These are phyloP conservation scores for Sarcophaga subvicina DNA, from an alignment of 2,888 invertebrate genomes.

Conservation along the genomic window DNA sequence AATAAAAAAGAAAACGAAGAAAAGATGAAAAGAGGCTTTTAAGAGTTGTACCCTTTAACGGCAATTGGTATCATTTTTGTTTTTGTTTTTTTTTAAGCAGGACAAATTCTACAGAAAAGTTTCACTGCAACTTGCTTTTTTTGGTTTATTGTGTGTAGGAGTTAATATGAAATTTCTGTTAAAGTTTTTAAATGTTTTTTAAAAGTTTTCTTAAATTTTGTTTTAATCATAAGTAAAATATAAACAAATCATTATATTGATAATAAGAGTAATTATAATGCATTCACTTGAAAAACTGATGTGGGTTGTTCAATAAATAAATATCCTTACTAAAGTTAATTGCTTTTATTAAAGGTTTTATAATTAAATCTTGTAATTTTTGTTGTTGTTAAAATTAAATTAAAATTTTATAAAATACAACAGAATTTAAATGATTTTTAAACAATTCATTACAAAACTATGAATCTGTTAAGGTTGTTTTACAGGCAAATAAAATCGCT, in stretches of 20 bases:
- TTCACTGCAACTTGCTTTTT: neutral
- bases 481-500: neutral
- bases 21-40: neutral
- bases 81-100: conserved; percentile 5
- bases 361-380: too few species aligned
- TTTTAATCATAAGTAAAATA: neutral
- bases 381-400: too few species aligned
- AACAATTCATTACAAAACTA: too few species aligned
- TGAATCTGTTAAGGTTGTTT: neutral
- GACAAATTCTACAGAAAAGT: conserved; percentile 48
- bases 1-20: neutral
- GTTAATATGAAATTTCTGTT: conserved; percentile 22
- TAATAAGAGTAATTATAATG: conserved; percentile 18
- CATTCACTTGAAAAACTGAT: neutral
- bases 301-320: neutral
- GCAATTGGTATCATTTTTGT: neutral
- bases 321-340: too few species aligned
- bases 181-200: conserved; percentile 11
- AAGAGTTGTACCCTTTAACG: conserved; percentile 35
- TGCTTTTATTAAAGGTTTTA: too few species aligned
- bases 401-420: too few species aligned
- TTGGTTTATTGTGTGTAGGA: neutral
- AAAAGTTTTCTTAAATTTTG: neutral
- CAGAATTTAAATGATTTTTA: too few species aligned
- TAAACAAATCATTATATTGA: conserved; percentile 27